phyloP scores from a whole-genome alignment of 2,888 invertebrate species.

The Caenorhabditis sp. region DNA sequence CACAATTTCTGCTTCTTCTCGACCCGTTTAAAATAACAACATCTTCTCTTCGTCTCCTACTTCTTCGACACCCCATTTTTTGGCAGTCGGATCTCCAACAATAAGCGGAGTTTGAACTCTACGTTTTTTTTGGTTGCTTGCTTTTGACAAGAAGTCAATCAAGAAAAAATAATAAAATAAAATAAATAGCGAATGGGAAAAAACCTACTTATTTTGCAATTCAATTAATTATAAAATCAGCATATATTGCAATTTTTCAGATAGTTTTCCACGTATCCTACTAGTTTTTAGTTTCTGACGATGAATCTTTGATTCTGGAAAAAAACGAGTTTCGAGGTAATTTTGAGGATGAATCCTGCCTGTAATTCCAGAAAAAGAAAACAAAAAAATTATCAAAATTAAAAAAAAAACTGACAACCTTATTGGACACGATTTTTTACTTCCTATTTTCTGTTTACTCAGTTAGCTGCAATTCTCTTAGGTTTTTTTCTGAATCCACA shows the following conservation, averaged over 20 bases:
- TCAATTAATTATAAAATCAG: slow-evolving; percentile 46
- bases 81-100: not conserved
- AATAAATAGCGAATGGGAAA: not conserved
- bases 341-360: too few relatives aligned
- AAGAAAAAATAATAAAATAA: not conserved
- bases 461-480: too few relatives aligned
- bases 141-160: not conserved
- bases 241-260: slow-evolving; percentile 22
- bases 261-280: not conserved
- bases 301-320: not conserved
- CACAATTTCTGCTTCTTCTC: not conserved
- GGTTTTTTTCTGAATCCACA: too few relatives aligned
- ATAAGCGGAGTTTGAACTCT: not conserved
- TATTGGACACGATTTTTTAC: too few relatives aligned
- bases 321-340: too few relatives aligned
- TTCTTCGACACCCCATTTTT: too few relatives aligned
- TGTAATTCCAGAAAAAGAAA: too few relatives aligned
- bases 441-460: too few relatives aligned
- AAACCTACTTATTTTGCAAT: slow-evolving; percentile 43
- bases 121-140: not conserved
- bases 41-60: not conserved
- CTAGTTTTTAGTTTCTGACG: not conserved
- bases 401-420: too few relatives aligned
- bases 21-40: not conserved
- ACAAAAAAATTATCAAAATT: too few relatives aligned